Evolutionary conservation across 2,888 invertebrate species (phyloP).

Genomic region (Cyclophora albipunctata): DNA sequence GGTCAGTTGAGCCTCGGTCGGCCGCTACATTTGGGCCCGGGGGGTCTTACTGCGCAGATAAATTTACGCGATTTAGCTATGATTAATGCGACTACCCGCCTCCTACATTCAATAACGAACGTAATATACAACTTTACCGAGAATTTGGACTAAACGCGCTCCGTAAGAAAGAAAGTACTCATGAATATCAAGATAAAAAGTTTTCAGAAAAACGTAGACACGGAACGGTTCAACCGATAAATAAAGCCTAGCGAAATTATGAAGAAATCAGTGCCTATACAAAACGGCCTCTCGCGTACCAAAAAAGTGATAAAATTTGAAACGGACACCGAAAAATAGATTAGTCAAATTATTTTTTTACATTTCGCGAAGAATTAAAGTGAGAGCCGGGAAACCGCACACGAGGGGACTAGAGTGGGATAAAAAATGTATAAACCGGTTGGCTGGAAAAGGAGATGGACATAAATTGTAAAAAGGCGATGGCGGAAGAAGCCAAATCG

Average conservation of each 20-base stretch:
- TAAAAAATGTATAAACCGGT: slow-evolving; percentile 29
- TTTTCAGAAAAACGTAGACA: too few species aligned
- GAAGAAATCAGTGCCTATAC: slow-evolving; percentile 1
- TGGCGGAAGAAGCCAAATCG: slow-evolving; percentile 49
- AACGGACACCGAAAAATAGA: slow-evolving; percentile 13
- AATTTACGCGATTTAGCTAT: slow-evolving; percentile 39
- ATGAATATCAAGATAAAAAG: too few species aligned
- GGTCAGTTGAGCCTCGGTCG: background rate
- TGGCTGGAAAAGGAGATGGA: slow-evolving; percentile 38
- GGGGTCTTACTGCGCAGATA: slow-evolving; percentile 26
- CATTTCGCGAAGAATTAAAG: slow-evolving; percentile 15
- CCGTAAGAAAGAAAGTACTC: too few species aligned
- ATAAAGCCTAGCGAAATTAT: slow-evolving; percentile 3
- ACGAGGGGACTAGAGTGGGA: slow-evolving; percentile 4
- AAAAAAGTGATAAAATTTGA: slow-evolving; percentile 14
- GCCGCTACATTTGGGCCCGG: slow-evolving; percentile 12
- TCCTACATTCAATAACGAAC: slow-evolving; percentile 22
- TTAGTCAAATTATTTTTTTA: slow-evolving; percentile 23
- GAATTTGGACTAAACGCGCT: too few species aligned
- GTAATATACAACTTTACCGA: slow-evolving; percentile 9
- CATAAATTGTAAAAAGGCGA: slow-evolving; percentile 57
- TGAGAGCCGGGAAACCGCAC: slow-evolving; percentile 5
- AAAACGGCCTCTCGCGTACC: slow-evolving; percentile 9
- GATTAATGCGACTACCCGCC: slow-evolving; percentile 31
- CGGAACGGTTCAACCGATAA: background rate